Conservation (phyloP, 2,888 invertebrate genomes). For the Sclerodermus sp. region DNA sequence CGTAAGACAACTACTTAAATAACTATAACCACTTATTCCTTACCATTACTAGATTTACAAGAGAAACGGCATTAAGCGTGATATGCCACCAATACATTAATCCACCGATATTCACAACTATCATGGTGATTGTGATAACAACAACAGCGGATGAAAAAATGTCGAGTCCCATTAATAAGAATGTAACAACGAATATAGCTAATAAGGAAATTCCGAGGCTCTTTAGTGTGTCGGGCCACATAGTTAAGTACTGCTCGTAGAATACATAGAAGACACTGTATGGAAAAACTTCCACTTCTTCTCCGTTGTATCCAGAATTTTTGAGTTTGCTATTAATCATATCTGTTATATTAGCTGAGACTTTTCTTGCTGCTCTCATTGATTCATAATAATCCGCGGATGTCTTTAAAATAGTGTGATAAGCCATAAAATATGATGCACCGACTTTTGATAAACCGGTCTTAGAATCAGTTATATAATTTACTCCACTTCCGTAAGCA, state of each 20-base stretch:
- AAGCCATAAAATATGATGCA: constrained; percentile 91
- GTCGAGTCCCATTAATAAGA: constrained; percentile 91
- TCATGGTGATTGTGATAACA: constrained; percentile 89
- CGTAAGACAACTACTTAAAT: not conserved
- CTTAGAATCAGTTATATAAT: constrained; percentile 59
- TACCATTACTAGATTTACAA: constrained; percentile 96
- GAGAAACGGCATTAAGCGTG: constrained; percentile 92
- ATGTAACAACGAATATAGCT: constrained; percentile 94
- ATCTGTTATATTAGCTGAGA: constrained; percentile 81
- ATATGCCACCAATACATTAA: constrained; percentile 98
- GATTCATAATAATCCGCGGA: constrained; percentile 90
- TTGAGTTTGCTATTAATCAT: constrained; percentile 69
- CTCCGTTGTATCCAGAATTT: constrained; percentile 53
- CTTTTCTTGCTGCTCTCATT: constrained; percentile 75
- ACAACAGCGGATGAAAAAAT: constrained; percentile 87
- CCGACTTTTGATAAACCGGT: constrained; percentile 62
- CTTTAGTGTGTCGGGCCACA: constrained; percentile 87
- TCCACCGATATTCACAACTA: constrained; percentile 88
- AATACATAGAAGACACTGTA: constrained; percentile 98
- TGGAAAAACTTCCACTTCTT: constrained; percentile 74
- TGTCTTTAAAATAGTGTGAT: constrained; percentile 88
- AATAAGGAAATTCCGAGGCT: constrained; percentile 85
- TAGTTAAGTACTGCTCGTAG: constrained; percentile 97
- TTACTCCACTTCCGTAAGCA: constrained; percentile 76
- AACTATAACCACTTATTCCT: constrained; percentile 4